These are phyloP conservation scores for Apamea anceps DNA, from an alignment of 2,888 invertebrate species.

Conservation along the genomic window DNA sequence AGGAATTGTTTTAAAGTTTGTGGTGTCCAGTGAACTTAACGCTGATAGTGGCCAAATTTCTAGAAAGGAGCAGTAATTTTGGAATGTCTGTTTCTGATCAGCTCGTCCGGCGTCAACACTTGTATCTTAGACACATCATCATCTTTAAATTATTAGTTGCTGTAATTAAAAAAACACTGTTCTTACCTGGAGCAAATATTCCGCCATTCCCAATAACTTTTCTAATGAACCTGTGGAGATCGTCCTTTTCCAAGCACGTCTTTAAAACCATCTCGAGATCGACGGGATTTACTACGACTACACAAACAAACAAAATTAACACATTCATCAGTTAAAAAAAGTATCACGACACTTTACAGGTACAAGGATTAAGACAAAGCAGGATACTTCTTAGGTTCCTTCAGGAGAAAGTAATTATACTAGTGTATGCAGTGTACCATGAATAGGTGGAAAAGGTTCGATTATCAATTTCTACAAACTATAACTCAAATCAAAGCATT, in stretches of 20 bases:
- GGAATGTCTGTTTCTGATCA: background rate
- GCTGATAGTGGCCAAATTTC: too few relatives aligned
- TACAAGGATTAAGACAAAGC: background rate
- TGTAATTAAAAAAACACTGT: background rate
- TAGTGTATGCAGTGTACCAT: background rate
- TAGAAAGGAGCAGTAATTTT: background rate
- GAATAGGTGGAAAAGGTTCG: background rate
- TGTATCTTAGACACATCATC: too few relatives aligned
- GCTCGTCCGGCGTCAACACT: background rate
- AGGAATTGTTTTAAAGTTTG: background rate
- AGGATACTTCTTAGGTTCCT: background rate
- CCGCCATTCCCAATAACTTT: constrained; percentile 79
- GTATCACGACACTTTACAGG: background rate
- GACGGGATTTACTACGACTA: constrained; percentile 80
- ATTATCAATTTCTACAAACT: background rate
- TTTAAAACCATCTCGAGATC: constrained; percentile 83
- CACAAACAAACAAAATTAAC: constrained; percentile 13
- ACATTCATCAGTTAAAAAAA: background rate
- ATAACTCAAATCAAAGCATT: too few relatives aligned
- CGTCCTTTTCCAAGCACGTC: constrained; percentile 84
- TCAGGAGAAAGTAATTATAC: background rate
- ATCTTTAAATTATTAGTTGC: background rate
- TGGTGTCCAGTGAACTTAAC: background rate
- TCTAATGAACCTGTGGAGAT: constrained; percentile 80
- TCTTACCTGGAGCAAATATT: constrained; percentile 82